phyloP scores from a whole-genome alignment of 1,140 invertebrate species.

The Pseudoatta argentina region DNA sequence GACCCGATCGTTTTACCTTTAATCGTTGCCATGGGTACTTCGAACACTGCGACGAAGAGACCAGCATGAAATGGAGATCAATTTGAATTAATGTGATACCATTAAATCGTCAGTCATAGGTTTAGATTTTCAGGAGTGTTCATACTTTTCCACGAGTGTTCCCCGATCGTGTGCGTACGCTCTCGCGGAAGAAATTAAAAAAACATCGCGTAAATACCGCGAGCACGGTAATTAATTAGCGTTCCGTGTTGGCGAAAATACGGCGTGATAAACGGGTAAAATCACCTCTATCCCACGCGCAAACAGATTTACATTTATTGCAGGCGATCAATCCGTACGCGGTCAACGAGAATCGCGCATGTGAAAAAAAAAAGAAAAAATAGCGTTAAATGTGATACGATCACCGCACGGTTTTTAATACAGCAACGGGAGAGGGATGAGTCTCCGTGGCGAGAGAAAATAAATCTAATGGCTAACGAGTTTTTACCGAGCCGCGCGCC shows the following conservation, averaged over 20 bases:
- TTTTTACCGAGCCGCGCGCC: slow-evolving; percentile 81
- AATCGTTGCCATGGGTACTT: slow-evolving; percentile 76
- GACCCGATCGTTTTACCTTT: slow-evolving; percentile 76
- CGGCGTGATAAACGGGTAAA: slow-evolving; percentile 40
- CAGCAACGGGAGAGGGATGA: slow-evolving; percentile 55
- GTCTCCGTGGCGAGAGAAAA: slow-evolving; percentile 76
- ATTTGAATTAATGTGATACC: slow-evolving; percentile 73
- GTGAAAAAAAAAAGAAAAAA: slow-evolving; percentile 5
- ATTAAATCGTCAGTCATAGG: slow-evolving; percentile 69
- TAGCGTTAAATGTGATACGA: slow-evolving; percentile 50
- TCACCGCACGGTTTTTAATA: slow-evolving; percentile 57
- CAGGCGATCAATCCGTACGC: slow-evolving; percentile 43
- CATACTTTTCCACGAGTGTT: slow-evolving; percentile 2
- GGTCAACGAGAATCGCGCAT: slow-evolving; percentile 14
- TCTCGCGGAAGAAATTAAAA: slow-evolving; percentile 35
- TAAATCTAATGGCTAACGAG: slow-evolving; percentile 84
- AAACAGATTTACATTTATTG: slow-evolving; percentile 57
- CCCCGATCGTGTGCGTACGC: slow-evolving; percentile 20
- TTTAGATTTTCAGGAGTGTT: slow-evolving; percentile 61
- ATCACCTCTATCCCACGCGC: background rate
- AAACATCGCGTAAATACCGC: slow-evolving; percentile 47
- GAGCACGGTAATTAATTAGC: slow-evolving; percentile 55
- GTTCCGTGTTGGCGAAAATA: slow-evolving; percentile 49
- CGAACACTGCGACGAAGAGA: slow-evolving; percentile 76
- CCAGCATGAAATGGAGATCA: slow-evolving; percentile 77